phyloP scores from a whole-genome alignment of 1,140 invertebrate species.

The Latrodectus geometricus region DNA sequence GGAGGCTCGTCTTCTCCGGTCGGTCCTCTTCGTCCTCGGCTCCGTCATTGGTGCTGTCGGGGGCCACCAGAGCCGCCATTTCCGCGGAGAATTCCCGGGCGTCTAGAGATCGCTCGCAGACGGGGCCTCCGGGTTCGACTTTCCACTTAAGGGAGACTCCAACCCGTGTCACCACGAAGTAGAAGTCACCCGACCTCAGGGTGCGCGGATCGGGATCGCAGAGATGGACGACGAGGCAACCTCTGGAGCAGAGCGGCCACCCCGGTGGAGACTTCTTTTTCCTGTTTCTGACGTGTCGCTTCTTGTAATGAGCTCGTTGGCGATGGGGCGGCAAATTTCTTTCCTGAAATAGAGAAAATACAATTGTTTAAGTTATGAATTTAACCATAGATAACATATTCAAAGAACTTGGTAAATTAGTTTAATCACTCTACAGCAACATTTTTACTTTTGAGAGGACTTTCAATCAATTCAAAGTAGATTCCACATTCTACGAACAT shows the following conservation, averaged over 20 bases:
- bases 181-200: conserved; percentile 44
- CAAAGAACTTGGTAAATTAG: no score
- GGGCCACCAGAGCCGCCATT: conserved; percentile 21
- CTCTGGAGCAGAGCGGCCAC: conserved; percentile 46
- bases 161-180: conserved; percentile 35
- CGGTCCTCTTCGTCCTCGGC: not conserved
- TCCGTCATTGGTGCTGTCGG: conserved; percentile 1
- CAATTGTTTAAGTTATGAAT: no score
- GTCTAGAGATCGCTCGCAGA: conserved; percentile 20
- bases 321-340: no score
- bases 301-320: not conserved
- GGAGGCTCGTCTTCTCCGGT: not conserved
- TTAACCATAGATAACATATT: no score
- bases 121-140: not conserved
- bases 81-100: conserved; percentile 22
- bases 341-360: no score
- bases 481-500: no score
- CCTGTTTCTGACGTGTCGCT: not conserved
- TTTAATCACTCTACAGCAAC: no score
- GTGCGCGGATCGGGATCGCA: conserved; percentile 1
- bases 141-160: conserved; percentile 29
- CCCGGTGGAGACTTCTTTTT: conserved; percentile 12
- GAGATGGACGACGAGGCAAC: conserved; percentile 35
- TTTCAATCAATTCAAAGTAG: no score
- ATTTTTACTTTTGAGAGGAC: no score